Evolutionary conservation across 1,140 invertebrate species (phyloP).

Genomic region (Drosophila baimaii): DNA sequence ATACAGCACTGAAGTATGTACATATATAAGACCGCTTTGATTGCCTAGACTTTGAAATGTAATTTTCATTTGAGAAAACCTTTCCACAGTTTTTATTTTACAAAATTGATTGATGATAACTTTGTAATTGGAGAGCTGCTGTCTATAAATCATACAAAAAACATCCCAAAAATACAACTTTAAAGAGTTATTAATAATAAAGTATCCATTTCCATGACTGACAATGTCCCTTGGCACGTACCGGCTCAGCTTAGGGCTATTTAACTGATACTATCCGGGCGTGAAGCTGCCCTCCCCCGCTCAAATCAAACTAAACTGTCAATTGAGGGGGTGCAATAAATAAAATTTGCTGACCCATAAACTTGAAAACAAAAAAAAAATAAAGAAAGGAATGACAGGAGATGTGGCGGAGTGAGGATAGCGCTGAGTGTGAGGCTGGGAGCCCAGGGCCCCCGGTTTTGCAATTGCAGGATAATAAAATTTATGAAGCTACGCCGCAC

Average conservation of each 20-base stretch:
- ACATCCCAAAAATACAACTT: background rate
- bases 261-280: slow-evolving; percentile 56
- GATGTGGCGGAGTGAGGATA: too few species aligned
- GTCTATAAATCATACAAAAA: background rate
- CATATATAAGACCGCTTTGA: background rate
- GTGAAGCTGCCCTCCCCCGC: background rate
- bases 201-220: background rate
- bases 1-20: background rate
- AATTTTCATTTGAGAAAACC: background rate
- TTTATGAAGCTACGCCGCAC: slow-evolving; percentile 76
- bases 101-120: background rate
- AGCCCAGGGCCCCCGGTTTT: slow-evolving; percentile 37
- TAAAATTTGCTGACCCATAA: slow-evolving; percentile 79
- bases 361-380: slow-evolving; percentile 49
- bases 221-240: slow-evolving; percentile 22
- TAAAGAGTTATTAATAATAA: slow-evolving; percentile 21
- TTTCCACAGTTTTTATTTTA: background rate
- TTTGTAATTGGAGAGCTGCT: background rate
- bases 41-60: background rate
- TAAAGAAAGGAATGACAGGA: background rate
- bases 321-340: slow-evolving; percentile 75
- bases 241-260: slow-evolving; percentile 48
- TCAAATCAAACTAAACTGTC: slow-evolving; percentile 66
- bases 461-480: slow-evolving; percentile 81
- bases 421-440: background rate